A percentile compares a stretch with the other conserved stretches of the same genome.
These are phyloP conservation scores for Hippocampus guttulatus DNA, from an alignment of 2,113 vertebrate species.

Conservation along the genomic window DNA sequence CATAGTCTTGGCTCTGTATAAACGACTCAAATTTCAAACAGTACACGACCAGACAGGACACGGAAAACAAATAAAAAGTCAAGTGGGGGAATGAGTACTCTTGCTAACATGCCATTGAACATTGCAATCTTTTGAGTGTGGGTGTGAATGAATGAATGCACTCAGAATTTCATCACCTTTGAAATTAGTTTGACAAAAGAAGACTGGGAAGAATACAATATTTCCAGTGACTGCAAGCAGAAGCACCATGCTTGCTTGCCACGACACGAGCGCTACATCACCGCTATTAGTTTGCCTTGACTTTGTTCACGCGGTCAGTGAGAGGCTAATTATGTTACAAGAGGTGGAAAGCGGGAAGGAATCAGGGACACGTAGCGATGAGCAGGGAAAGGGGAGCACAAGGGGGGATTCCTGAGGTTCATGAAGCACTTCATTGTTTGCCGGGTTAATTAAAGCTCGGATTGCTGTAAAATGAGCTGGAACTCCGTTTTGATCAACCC, in stretches of 20 bases:
- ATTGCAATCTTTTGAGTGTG: constrained; percentile 4
- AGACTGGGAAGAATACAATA: not conserved
- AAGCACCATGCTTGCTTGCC: constrained; percentile 6
- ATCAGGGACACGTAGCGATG: constrained; percentile 29
- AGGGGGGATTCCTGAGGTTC: constrained; percentile 31
- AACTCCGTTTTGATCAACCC: constrained; percentile 13
- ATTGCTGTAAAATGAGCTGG: constrained; percentile 24
- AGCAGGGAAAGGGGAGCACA: constrained; percentile 19
- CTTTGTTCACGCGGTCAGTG: constrained; percentile 46
- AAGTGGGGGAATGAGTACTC: not conserved
- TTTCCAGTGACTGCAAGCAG: not conserved
- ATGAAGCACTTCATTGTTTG: constrained; percentile 42
- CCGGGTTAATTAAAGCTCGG: constrained; percentile 39
- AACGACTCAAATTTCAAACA: constrained; percentile 30
- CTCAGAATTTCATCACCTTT: not conserved
- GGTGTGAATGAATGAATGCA: not conserved
- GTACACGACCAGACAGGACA: constrained; percentile 16
- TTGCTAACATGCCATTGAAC: not conserved
- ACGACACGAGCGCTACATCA: constrained; percentile 11
- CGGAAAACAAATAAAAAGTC: constrained; percentile 26
- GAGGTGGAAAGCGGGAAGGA: constrained; percentile 24
- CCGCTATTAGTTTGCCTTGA: constrained; percentile 42
- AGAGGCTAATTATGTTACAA: constrained; percentile 52
- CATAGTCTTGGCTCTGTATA: constrained; percentile 13
- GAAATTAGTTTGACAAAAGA: constrained; percentile 5